Evolutionary conservation across 2,113 vertebrate species (phyloP), one percentile per base, ranked within the genome.

Genomic region (Lepidothrix coronata): DNA sequence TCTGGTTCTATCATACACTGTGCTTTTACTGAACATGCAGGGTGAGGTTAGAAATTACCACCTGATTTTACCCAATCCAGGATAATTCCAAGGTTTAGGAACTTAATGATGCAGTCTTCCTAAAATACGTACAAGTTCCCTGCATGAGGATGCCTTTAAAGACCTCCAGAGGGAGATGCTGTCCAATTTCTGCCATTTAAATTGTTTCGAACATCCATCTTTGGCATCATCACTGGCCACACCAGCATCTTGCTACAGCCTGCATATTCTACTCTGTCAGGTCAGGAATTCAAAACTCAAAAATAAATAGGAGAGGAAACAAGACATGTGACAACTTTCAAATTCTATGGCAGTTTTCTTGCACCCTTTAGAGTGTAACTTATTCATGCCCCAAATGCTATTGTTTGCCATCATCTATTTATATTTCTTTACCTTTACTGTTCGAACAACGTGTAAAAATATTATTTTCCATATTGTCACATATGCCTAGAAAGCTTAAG

Each of bases 131-230:
- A 68, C 6, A 23, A 76, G 21, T 48, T 57, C 18, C 15, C 22
- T 55, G 52, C 30, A 37, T 24, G 65, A 94, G 39, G 67, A 93
- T 97, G 80, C 84, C 83, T 91, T 78, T 41, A n/a, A 86, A 95
- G 72, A 67, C 95, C 94, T 97, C 89, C 94, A 96, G 95, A 95
- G 94, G 95, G 95, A 96, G 95, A 92, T 72, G 68, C 83, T 81
- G 68, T 57, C 57, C 91, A 81, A 92, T 81, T 84, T 92, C 72
- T 89, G 39, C 19, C 17, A 63, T 65, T 54, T 75, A 37, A 87
- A 72, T 71, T 63, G 12, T 43, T 78, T 62, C 1, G 0, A 88
- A 90, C 76, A 78, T 86, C 88, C 78, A 93, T 94, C 44, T 96
- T 94, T 27, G 43, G 30, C 67, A 80, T 24, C 37, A 33, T 41